These are phyloP conservation scores for Centrocercus urophasianus DNA, from an alignment of 2,113 vertebrate species.

Conservation along the genomic window DNA sequence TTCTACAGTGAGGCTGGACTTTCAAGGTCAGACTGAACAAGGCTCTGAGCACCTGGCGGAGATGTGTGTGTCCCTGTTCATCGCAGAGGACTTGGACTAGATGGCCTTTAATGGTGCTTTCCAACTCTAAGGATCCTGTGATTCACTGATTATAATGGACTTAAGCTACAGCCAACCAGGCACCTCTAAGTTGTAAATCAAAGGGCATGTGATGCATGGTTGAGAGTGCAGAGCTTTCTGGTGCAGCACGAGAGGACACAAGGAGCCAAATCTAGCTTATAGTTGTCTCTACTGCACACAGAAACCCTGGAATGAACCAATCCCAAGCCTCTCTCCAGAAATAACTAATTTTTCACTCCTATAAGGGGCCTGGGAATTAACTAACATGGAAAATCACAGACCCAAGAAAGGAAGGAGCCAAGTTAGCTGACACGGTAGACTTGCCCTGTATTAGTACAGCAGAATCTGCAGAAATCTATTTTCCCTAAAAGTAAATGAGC, in stretches of 20 bases:
- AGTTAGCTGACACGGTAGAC: neutral
- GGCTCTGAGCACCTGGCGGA: no score
- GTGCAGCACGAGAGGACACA: neutral
- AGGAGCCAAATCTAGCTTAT: neutral
- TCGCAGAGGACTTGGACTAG: no score
- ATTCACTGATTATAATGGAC: neutral
- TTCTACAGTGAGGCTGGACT: no score
- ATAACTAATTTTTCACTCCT: neutral
- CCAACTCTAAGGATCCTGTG: no score
- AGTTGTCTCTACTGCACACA: neutral
- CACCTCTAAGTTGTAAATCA: neutral
- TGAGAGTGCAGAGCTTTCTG: neutral
- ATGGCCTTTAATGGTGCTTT: no score
- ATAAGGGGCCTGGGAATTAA: neutral
- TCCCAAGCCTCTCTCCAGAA: neutral
- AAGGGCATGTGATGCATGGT: accelerated
- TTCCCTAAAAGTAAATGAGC: neutral
- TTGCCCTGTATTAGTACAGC: neutral
- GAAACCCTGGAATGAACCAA: neutral
- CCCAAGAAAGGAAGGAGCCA: neutral
- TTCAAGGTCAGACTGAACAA: no score
- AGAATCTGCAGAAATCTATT: neutral
- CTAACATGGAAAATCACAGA: neutral
- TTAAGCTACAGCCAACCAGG: neutral
- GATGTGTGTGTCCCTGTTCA: no score